These are phyloP conservation scores for Anguilla anguilla DNA, from an alignment of 2,797 vertebrate genomes.

Conservation along the genomic window DNA sequence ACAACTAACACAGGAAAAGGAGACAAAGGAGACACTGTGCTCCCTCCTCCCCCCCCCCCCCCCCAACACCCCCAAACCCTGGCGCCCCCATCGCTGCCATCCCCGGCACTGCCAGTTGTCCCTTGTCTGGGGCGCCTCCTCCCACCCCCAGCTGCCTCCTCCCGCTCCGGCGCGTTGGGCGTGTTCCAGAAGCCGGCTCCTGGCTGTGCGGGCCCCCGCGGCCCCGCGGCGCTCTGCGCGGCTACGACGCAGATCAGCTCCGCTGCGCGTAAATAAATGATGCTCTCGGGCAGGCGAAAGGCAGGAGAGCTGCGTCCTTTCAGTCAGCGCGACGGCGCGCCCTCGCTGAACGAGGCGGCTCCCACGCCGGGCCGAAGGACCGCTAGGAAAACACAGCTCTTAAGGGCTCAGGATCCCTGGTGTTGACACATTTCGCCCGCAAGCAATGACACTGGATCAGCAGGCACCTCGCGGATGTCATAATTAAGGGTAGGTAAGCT, in stretches of 20 bases:
- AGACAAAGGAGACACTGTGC: constrained; percentile 74
- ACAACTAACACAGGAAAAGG: constrained; percentile 66
- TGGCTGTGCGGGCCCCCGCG: constrained; percentile 41
- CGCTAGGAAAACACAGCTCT: neutral
- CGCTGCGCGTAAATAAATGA: neutral
- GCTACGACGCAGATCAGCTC: neutral
- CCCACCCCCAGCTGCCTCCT: constrained; percentile 63
- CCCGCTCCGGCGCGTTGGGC: constrained; percentile 26
- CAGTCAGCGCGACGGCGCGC: neutral
- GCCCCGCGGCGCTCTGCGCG: neutral
- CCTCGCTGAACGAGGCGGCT: neutral
- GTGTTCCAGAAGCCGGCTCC: constrained; percentile 23
- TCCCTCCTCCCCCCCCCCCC: constrained; percentile 25
- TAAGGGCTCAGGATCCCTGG: neutral
- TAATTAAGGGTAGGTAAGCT: neutral
- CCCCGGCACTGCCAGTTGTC: constrained; percentile 71
- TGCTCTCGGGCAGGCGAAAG: neutral
- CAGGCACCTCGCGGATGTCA: neutral
- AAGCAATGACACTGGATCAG: neutral
- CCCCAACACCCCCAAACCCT: constrained; percentile 35
- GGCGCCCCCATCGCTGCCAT: constrained; percentile 34
- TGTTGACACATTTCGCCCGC: neutral
- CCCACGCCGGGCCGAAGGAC: neutral
- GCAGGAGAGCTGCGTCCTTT: neutral
- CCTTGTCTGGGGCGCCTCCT: constrained; percentile 52